phyloP scores from a whole-genome alignment of 2,113 vertebrate species.

The Synodontis membranacea region DNA sequence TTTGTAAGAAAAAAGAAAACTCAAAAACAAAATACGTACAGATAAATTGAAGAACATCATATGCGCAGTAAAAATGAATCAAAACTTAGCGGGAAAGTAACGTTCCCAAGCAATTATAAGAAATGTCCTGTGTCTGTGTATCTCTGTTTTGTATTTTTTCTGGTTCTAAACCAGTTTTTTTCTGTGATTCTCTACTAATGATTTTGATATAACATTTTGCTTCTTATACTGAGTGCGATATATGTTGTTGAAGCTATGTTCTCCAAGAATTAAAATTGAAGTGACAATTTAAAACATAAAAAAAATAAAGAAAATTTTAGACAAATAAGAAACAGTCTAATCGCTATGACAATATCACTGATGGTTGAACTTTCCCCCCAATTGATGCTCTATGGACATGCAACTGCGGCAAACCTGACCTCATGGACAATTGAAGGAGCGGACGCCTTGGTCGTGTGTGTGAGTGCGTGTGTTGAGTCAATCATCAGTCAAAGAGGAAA shows the following conservation, averaged over 20 bases:
- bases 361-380: conserved; percentile 77
- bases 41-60: conserved; percentile 90
- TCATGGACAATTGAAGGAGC: conserved; percentile 79
- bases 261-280: conserved; percentile 99
- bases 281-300: conserved; percentile 99
- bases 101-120: conserved; percentile 99
- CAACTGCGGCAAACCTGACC: conserved; percentile 76
- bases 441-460: conserved; percentile 70
- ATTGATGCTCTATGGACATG: conserved; percentile 76
- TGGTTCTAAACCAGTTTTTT: conserved; percentile 99
- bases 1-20: conserved; percentile 76
- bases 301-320: conserved; percentile 84
- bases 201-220: conserved; percentile 99
- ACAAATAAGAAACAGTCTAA: conserved; percentile 88
- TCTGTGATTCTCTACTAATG: conserved; percentile 99
- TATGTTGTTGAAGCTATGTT: conserved; percentile 99
- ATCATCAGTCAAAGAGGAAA: conserved; percentile 79
- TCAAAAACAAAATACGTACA: conserved; percentile 62
- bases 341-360: conserved; percentile 88
- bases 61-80: conserved; percentile 94
- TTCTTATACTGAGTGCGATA: conserved; percentile 99
- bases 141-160: conserved; percentile 99
- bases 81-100: conserved; percentile 96
- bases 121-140: conserved; percentile 99
- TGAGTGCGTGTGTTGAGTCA: conserved; percentile 66